Percentiles rank a stretch among this genome's conserved stretches.
Conservation (phyloP, 2,113 vertebrate genomes). For the Gadus macrocephalus region DNA sequence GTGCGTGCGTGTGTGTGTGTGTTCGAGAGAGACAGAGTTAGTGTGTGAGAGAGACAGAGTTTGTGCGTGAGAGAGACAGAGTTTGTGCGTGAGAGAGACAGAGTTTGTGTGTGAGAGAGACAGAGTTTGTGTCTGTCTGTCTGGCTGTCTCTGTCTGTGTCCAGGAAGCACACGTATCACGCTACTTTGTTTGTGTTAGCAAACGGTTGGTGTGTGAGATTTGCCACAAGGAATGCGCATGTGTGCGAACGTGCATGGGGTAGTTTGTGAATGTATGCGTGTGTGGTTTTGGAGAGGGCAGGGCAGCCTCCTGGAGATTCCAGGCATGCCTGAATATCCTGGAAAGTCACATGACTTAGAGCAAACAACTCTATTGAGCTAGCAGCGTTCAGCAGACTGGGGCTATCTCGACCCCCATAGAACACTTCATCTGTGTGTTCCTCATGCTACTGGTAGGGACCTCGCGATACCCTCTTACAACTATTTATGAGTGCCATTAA, state of each 20-base stretch:
- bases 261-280: slow-evolving; percentile 43
- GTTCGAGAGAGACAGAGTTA: too few species aligned
- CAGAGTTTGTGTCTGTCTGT: background rate
- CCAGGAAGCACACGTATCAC: too few species aligned
- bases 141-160: background rate
- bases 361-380: slow-evolving; percentile 32
- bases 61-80: background rate
- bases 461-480: too few species aligned
- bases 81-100: background rate
- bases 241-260: background rate
- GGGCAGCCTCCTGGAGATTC: slow-evolving; percentile 64
- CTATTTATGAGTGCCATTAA: background rate
- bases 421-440: too few species aligned
- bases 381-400: too few species aligned
- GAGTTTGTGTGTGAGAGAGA: background rate
- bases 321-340: slow-evolving; percentile 67
- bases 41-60: background rate
- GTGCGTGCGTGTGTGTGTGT: background rate
- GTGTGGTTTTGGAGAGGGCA: slow-evolving; percentile 18
- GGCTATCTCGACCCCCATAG: too few species aligned
- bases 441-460: too few species aligned
- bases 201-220: too few species aligned
- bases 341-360: slow-evolving; percentile 43
- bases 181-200: too few species aligned
- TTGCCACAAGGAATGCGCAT: background rate